Conservation (phyloP, 1,140 invertebrate species). For the Tachypleus tridentatus region DNA sequence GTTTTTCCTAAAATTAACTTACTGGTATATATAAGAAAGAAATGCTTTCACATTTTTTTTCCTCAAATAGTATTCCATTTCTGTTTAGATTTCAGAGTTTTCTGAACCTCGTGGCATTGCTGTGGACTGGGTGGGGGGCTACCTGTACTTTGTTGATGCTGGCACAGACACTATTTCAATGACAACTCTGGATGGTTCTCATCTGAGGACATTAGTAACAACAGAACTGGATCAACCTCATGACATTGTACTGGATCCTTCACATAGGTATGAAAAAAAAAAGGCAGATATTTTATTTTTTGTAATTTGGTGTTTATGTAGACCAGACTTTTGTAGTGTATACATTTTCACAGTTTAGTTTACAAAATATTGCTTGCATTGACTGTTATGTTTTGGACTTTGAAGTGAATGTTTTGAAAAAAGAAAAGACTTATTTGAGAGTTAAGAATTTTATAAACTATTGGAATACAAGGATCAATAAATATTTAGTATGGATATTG, state of each 20-base stretch:
- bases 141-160: constrained; percentile 43
- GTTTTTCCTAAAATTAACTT: neutral
- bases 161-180: constrained; percentile 67
- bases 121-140: constrained; percentile 43
- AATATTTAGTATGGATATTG: too few relatives aligned
- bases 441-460: too few relatives aligned
- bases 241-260: constrained; percentile 53
- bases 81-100: constrained; percentile 36
- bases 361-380: constrained; percentile 1
- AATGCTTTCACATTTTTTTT: constrained; percentile 8
- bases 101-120: constrained; percentile 32
- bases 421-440: too few relatives aligned
- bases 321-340: constrained; percentile 2
- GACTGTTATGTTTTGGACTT: too few relatives aligned
- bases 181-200: constrained; percentile 78
- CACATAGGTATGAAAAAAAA: constrained; percentile 38
- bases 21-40: neutral
- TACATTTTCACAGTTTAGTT: constrained; percentile 61
- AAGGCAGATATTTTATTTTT: neutral
- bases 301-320: too few relatives aligned
- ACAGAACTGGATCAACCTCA: constrained; percentile 45
- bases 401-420: too few relatives aligned
- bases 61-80: constrained; percentile 2
- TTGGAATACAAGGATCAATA: too few relatives aligned
- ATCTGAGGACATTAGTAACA: constrained; percentile 65